These are phyloP conservation scores for Drosophila subquinaria DNA, from an alignment of 2,888 invertebrate species.

Conservation along the genomic window DNA sequence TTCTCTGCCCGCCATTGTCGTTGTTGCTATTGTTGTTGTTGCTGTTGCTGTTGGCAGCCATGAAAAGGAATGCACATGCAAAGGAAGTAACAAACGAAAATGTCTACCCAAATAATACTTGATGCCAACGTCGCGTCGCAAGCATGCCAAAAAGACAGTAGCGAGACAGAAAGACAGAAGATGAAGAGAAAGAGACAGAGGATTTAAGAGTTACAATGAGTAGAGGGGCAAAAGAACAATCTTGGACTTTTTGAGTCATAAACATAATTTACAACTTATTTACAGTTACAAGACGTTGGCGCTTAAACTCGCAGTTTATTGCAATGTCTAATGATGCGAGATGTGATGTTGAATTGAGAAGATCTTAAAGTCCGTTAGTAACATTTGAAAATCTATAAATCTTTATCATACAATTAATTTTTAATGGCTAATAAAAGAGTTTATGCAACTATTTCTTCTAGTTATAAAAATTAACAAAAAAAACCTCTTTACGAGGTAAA, in stretches of 20 bases:
- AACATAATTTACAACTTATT: constrained; percentile 56
- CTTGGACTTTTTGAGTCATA: constrained; percentile 40
- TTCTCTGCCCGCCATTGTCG: constrained; percentile 34
- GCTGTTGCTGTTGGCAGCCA: constrained; percentile 34
- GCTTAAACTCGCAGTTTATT: constrained; percentile 18
- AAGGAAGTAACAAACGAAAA: constrained; percentile 63
- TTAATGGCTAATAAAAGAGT: no score
- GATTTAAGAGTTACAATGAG: no score
- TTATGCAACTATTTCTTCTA: no score
- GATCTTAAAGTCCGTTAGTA: neutral
- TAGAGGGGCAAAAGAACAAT: neutral
- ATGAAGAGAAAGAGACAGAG: neutral
- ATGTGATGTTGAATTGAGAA: constrained; percentile 7
- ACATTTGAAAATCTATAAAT: no score
- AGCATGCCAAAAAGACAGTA: constrained; percentile 45
- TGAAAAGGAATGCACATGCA: constrained; percentile 67
- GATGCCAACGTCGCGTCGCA: constrained; percentile 27
- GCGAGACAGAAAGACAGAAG: neutral
- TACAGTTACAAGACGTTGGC: constrained; percentile 30
- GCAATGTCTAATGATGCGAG: constrained; percentile 24
- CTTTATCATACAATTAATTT: no score
- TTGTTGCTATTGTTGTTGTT: constrained; percentile 19
- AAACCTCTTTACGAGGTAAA: no score
- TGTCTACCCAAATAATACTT: constrained; percentile 37
- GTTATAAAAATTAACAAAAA: no score